Conservation (phyloP, 2,113 vertebrate species). For the Arenaria interpres region DNA sequence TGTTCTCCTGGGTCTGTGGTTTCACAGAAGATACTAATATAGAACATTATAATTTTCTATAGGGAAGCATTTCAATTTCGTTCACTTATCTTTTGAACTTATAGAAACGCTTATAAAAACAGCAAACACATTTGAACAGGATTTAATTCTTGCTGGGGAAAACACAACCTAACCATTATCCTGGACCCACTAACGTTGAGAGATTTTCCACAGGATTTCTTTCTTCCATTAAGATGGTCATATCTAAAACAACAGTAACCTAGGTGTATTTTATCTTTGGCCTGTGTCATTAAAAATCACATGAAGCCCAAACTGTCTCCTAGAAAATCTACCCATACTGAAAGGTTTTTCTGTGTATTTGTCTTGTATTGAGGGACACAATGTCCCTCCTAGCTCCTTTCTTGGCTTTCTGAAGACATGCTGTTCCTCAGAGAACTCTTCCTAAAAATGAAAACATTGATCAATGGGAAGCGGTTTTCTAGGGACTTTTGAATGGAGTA, state of each 20-base stretch:
- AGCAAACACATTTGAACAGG: background rate
- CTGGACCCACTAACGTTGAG: background rate
- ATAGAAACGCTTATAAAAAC: background rate
- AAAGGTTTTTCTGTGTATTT: background rate
- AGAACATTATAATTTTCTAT: background rate
- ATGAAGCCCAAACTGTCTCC: background rate
- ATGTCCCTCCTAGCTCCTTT: background rate
- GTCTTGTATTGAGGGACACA: rapidly evolving
- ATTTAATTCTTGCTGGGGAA: background rate
- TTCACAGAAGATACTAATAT: background rate
- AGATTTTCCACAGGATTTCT: background rate
- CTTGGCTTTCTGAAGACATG: background rate
- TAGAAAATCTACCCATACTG: background rate
- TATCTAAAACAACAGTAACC: background rate
- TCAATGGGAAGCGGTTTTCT: background rate
- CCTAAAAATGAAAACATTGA: background rate
- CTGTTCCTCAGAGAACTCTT: background rate
- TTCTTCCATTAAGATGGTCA: background rate
- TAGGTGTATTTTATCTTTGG: background rate
- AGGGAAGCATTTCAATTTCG: background rate
- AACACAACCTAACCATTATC: background rate
- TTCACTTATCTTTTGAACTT: background rate
- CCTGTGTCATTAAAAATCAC: background rate
- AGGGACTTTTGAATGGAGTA: background rate
- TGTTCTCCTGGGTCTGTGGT: background rate